Conservation (phyloP, 1,140 invertebrate genomes). For the Olivierus martensii region DNA sequence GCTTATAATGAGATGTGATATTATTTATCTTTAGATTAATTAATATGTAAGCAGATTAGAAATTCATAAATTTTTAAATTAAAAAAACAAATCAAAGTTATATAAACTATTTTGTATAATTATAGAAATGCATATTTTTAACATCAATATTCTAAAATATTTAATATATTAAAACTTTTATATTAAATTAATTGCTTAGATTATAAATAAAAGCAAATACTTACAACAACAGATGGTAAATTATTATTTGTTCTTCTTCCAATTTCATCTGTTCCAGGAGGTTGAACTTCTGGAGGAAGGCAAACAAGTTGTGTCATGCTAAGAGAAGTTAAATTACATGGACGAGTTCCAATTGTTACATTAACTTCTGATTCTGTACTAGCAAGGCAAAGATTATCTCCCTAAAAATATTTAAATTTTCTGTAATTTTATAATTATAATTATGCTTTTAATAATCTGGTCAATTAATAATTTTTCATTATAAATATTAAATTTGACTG, state of each 20-base stretch:
- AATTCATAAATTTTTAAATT: background rate
- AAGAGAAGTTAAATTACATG: conserved; percentile 85
- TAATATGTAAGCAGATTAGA: no score
- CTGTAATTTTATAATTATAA: background rate
- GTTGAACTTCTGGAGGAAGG: conserved; percentile 69
- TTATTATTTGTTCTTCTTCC: conserved; percentile 56
- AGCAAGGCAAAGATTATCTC: conserved; percentile 77
- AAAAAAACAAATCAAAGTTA: no score
- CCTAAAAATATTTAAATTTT: conserved; percentile 31
- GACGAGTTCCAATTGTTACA: conserved; percentile 74
- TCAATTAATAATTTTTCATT: background rate
- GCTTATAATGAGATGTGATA: no score
- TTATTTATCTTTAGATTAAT: no score
- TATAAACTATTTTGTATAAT: background rate
- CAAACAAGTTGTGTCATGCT: conserved; percentile 78
- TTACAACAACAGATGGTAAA: conserved; percentile 73
- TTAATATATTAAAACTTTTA: background rate
- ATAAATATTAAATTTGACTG: background rate
- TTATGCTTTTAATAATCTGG: background rate
- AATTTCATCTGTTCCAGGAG: conserved; percentile 71
- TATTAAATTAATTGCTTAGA: background rate
- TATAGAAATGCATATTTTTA: background rate
- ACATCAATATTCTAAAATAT: background rate
- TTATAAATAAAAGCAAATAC: background rate
- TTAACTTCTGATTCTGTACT: conserved; percentile 84